These are phyloP conservation scores for Pammene aurita DNA, from an alignment of 2,888 invertebrate genomes.

Conservation along the genomic window DNA sequence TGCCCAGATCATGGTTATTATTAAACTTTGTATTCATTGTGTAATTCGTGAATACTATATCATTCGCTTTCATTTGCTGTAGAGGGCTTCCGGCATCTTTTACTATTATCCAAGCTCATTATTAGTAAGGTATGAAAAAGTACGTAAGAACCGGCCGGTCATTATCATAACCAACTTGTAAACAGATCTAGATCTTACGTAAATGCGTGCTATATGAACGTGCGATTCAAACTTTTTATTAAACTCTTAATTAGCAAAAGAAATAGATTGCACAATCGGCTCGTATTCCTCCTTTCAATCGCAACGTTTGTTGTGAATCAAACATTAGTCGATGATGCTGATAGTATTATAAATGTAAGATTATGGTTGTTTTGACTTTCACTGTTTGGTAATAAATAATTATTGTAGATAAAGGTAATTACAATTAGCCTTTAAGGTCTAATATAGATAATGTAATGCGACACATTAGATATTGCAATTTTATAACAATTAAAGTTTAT, in stretches of 20 bases:
- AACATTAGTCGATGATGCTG: slow-evolving; percentile 14
- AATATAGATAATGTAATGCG: background rate
- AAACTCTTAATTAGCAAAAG: slow-evolving; percentile 27
- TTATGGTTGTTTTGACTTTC: slow-evolving; percentile 7
- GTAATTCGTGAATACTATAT: background rate
- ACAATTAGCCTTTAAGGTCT: background rate
- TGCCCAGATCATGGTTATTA: too few relatives aligned
- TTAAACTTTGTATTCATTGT: too few relatives aligned
- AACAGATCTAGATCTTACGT: slow-evolving; percentile 21
- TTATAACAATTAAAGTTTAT: too few relatives aligned
- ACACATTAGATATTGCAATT: background rate
- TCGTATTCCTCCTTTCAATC: background rate
- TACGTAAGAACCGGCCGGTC: background rate
- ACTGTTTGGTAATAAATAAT: slow-evolving; percentile 8
- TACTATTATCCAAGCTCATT: slow-evolving; percentile 4
- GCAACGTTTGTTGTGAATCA: slow-evolving; percentile 17
- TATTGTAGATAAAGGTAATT: background rate
- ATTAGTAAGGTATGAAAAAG: slow-evolving; percentile 10
- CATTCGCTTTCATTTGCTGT: background rate
- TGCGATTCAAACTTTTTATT: slow-evolving; percentile 22
- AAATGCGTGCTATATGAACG: slow-evolving; percentile 20
- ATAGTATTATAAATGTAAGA: slow-evolving; percentile 9
- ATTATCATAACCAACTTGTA: slow-evolving; percentile 16
- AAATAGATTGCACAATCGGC: slow-evolving; percentile 20
- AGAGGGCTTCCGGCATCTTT: background rate